Evolutionary conservation across 2,797 vertebrate species (phyloP), one percentile per base, ranked within the genome.

Genomic region (Lepilemur septentrionalis): DNA sequence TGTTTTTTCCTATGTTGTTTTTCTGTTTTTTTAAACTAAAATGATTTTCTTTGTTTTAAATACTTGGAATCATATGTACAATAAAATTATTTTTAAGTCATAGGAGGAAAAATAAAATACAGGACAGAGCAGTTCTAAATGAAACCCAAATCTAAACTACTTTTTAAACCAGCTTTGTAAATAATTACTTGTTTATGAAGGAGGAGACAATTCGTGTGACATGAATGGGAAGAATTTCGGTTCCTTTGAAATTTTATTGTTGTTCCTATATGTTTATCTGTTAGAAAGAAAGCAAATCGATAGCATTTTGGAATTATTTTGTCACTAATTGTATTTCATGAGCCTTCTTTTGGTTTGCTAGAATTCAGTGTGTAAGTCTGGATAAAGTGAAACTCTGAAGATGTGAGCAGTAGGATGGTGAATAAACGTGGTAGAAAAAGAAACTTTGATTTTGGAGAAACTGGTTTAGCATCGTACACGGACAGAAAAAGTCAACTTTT

Each of bases 41-140:
- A 22, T 5, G 32, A 15, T 72, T 67, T n/a, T 69, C 23, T 87
- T 93, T 82, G 32, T 82, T 89, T 95, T 82, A 93, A 88, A 41
- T 85, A 35, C n/a, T 93, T 81, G 48, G 22, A 35, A 48, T 75
- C 23, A 14, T 28, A 67, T 2, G 1, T 81, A 25, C 32, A 87
- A 28, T 63, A 57, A 87, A 94, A 91, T 48, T 57, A 94, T 63
- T 92, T 17, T 95, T 70, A 95, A 93, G 57, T 70, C 70, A 65
- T 41, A 43, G 79, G n/a, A 59, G 72, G 72, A 76, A 89, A 91
- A 86, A 32, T 25, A 93, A 85, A 85, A 85, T 76, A 41, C 35
- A 25, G 32, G 22, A n/a, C 28, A 0, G 13, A 85, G 38, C 65
- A 79, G 61, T 78, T 94, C 23, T 82, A 92, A 93, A 70, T 70